Evolutionary conservation across 2,888 invertebrate species (phyloP), one percentile per base, ranked within the genome.

Genomic region (Heliconius aoede): DNA sequence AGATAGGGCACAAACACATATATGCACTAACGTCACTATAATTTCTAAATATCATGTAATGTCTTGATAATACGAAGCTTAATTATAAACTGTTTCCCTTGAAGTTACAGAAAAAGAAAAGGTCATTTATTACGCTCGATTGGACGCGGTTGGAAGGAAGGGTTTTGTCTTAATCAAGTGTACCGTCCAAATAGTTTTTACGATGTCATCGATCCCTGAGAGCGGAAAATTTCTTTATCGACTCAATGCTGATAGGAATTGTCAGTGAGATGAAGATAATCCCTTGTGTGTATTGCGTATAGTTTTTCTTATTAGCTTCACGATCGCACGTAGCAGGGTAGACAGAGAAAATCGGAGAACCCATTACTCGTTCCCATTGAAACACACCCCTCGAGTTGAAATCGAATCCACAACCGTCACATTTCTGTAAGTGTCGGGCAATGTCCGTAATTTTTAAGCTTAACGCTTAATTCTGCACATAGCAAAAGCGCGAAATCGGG

Each of bases 111-210:
- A 68, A 74, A 69, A 74, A 76, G 69, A 76, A 72, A 73, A 36
- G 55, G 71, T 68, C 77, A 79, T 79, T 77, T 77, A 72, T 79
- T 74, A 72, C 74, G 36, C 62, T 68, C 75, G 76, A 80, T 79
- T 67, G 72, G 68, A 68, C 73, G 72, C 36, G 65, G 76, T 67
- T 71, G 69, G 64, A 73, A 71, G 62, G 78, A 78, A 76, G 72
- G 79, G 75, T 79, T 77, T 76, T 80, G 75, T 74, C 74, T 73
- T 76, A 78, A 82, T 82, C 79, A 82, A 80, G 73, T 76, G 74
- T 73, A 67, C 32, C 73, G 74, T 68, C 68, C 30, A 65, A 80
- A 78, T 76, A 77, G 80, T 80, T 80, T 80, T 80, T 80, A 79
- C 79, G 77, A 72, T 40, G 79, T 71, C 77, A 72, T 72, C 78